Evolutionary conservation across 2,797 vertebrate genomes (phyloP).

Genomic region (Menidia menidia): DNA sequence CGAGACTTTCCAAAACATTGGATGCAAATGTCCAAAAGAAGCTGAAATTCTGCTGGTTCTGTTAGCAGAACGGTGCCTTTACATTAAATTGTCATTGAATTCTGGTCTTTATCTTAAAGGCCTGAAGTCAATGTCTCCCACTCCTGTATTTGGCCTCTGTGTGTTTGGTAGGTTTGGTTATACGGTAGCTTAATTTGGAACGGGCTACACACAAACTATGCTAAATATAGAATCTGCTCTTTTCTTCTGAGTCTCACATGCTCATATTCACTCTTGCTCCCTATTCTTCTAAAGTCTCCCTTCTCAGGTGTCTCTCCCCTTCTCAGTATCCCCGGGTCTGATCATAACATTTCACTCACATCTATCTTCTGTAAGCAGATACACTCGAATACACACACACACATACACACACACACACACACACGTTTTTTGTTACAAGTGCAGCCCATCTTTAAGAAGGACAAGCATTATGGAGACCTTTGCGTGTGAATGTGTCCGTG

Average conservation of each 20-base stretch:
- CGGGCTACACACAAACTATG: not conserved
- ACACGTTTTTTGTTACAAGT: slow-evolving; percentile 30
- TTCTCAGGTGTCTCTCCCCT: slow-evolving; percentile 15
- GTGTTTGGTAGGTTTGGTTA: not conserved
- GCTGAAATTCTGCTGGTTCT: not conserved
- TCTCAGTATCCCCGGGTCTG: slow-evolving; percentile 47
- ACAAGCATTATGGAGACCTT: slow-evolving; percentile 19
- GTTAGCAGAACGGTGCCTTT: not conserved
- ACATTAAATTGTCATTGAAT: not conserved
- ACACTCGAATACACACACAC: slow-evolving; percentile 11
- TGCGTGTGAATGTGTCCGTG: slow-evolving; percentile 18
- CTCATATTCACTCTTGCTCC: not conserved
- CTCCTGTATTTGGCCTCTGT: not conserved
- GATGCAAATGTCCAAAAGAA: not conserved
- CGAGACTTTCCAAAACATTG: not conserved
- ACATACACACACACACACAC: slow-evolving; percentile 3
- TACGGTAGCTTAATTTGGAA: not conserved
- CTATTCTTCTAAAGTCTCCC: not conserved
- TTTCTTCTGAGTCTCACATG: not conserved
- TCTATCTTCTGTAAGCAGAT: slow-evolving; percentile 50
- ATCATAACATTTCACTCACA: slow-evolving; percentile 62
- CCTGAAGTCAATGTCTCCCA: not conserved
- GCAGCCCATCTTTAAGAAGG: slow-evolving; percentile 25
- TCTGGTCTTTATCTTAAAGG: not conserved
- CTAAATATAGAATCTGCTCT: not conserved